phyloP scores from a whole-genome alignment of 2,113 vertebrate species.

The Cyprinus carpio region DNA sequence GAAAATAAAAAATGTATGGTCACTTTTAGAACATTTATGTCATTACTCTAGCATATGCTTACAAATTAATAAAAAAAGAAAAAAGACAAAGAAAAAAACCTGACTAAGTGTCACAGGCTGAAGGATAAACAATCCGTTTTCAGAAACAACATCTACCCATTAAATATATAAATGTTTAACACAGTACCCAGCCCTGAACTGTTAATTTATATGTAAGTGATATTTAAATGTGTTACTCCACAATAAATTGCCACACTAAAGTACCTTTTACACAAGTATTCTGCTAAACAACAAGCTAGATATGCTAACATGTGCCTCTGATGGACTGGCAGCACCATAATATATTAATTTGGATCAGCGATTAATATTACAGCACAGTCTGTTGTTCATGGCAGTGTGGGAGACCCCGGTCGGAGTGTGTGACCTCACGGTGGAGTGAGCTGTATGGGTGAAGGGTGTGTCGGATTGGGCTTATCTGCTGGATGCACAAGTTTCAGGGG shows the following conservation, averaged over 20 bases:
- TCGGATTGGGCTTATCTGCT: constrained; percentile 69
- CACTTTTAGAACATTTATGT: background rate
- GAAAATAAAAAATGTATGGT: background rate
- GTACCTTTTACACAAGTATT: background rate
- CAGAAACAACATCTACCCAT: background rate
- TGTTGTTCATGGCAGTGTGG: constrained; percentile 37
- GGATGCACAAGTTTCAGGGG: constrained; percentile 63
- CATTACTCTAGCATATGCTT: constrained; percentile 6
- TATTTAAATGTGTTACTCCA: background rate
- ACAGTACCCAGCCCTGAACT: constrained; percentile 22
- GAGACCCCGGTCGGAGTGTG: background rate
- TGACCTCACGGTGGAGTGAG: constrained; percentile 3
- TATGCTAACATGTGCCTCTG: constrained; percentile 48
- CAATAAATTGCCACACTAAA: background rate
- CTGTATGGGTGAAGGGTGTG: constrained; percentile 64
- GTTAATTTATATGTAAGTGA: background rate
- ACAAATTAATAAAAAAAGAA: background rate
- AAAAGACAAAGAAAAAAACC: too few species aligned
- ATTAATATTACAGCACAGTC: constrained; percentile 15
- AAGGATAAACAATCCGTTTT: background rate
- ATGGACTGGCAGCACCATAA: constrained; percentile 58
- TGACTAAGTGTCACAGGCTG: background rate
- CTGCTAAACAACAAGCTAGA: constrained; percentile 31
- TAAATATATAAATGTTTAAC: background rate
- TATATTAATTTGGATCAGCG: constrained; percentile 17